These are phyloP conservation scores for Probosciger aterrimus DNA, from an alignment of 2,113 vertebrate genomes.

Conservation along the genomic window DNA sequence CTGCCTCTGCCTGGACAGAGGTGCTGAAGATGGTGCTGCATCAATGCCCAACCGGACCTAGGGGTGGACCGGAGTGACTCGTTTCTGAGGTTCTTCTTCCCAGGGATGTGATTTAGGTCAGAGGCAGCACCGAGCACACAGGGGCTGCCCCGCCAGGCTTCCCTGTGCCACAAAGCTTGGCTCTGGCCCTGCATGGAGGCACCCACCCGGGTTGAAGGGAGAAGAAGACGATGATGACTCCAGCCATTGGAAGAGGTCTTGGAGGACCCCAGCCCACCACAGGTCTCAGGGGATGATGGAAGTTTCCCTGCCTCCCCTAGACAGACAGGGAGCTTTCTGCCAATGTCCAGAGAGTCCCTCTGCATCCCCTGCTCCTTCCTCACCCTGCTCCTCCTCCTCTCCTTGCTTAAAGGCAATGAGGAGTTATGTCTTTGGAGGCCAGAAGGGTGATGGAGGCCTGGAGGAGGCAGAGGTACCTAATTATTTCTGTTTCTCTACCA, in stretches of 20 bases:
- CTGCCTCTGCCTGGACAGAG: background rate
- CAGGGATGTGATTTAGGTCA: background rate
- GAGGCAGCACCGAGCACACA: background rate
- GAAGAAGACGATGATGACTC: too few relatives aligned
- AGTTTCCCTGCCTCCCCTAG: background rate
- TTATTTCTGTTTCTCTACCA: background rate
- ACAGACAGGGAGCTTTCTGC: background rate
- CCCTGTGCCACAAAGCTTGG: background rate
- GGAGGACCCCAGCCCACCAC: background rate
- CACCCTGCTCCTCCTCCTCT: background rate
- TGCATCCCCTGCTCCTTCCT: background rate
- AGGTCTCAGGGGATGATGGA: background rate
- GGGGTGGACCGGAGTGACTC: background rate
- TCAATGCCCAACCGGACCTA: accelerated
- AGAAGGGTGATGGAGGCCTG: background rate
- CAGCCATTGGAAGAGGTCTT: background rate
- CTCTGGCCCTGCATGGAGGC: background rate
- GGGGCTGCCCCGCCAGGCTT: background rate
- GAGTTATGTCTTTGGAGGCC: background rate
- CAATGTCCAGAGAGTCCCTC: background rate
- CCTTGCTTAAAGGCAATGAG: background rate
- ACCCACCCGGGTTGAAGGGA: too few relatives aligned
- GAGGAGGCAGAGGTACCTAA: background rate
- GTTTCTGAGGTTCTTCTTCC: background rate
- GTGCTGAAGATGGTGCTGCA: background rate